Conservation (phyloP, 2,113 vertebrate genomes). For the Phoenicopterus ruber region DNA sequence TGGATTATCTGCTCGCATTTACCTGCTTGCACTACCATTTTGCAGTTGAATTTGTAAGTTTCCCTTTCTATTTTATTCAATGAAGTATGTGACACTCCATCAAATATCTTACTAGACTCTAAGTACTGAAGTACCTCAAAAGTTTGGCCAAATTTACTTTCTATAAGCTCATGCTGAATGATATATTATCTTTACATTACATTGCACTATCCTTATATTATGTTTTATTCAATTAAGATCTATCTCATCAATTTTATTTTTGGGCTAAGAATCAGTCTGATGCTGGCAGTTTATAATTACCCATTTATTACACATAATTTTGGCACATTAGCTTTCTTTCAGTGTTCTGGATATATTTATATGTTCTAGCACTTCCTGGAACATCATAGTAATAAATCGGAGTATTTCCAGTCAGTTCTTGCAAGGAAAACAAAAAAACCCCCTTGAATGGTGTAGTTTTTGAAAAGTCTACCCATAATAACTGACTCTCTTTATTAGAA, state of each 20-base stretch:
- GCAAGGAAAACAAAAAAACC: background rate
- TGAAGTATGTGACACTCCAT: background rate
- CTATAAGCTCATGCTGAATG: background rate
- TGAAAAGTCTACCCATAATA: background rate
- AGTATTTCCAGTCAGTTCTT: background rate
- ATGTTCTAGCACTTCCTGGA: background rate
- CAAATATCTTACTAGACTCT: background rate
- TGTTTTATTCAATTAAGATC: background rate
- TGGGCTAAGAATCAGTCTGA: background rate
- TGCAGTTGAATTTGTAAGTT: background rate
- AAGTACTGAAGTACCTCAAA: background rate
- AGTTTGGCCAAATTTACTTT: background rate
- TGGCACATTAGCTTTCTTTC: background rate
- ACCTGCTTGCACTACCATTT: background rate
- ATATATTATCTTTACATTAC: background rate
- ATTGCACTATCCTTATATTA: background rate
- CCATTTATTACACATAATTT: background rate
- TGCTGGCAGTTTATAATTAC: background rate
- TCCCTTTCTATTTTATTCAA: background rate
- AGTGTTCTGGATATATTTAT: background rate
- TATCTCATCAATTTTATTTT: background rate
- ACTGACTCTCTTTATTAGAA: background rate
- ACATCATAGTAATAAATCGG: background rate
- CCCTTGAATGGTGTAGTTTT: background rate
- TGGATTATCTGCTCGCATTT: background rate